phyloP scores from a whole-genome alignment of 2,888 invertebrate genomes.

The Ochropleura plecta region DNA sequence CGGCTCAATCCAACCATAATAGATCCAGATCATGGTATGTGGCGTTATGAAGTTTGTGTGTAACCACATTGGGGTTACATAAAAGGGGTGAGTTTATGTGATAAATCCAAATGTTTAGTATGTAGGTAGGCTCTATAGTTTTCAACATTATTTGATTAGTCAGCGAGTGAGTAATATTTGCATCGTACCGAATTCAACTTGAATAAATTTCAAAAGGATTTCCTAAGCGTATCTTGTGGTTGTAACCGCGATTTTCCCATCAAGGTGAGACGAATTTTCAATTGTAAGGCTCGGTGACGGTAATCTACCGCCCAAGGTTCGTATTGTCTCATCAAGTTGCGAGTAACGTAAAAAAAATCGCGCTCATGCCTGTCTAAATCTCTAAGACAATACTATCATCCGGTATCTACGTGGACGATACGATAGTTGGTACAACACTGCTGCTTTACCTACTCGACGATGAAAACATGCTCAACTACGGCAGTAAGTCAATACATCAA shows the following conservation, averaged over 20 bases:
- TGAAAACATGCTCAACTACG: not conserved
- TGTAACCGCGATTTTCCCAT: slow-evolving; percentile 24
- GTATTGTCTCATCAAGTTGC: slow-evolving; percentile 37
- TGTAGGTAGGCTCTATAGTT: not conserved
- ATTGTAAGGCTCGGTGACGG: slow-evolving; percentile 26
- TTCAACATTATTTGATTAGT: not conserved
- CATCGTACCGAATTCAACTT: not conserved
- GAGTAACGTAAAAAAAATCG: slow-evolving; percentile 19
- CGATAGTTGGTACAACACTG: not conserved
- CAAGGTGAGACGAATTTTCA: slow-evolving; percentile 38
- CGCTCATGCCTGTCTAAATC: not conserved
- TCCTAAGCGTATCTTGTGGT: slow-evolving; percentile 12
- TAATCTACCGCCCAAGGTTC: slow-evolving; percentile 34
- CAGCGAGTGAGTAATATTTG: slow-evolving; percentile 1
- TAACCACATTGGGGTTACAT: not conserved
- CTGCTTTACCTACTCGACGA: not conserved
- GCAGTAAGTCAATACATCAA: not conserved
- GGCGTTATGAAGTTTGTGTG: not conserved
- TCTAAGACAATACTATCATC: not conserved
- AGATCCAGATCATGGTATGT: not conserved
- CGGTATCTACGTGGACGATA: not conserved
- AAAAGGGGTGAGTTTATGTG: too few relatives aligned
- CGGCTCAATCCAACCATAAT: not conserved
- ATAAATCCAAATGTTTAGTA: not conserved
- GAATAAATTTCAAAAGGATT: slow-evolving; percentile 26